phyloP scores from a whole-genome alignment of 2,113 vertebrate species.

The Apodemus speciosus region DNA sequence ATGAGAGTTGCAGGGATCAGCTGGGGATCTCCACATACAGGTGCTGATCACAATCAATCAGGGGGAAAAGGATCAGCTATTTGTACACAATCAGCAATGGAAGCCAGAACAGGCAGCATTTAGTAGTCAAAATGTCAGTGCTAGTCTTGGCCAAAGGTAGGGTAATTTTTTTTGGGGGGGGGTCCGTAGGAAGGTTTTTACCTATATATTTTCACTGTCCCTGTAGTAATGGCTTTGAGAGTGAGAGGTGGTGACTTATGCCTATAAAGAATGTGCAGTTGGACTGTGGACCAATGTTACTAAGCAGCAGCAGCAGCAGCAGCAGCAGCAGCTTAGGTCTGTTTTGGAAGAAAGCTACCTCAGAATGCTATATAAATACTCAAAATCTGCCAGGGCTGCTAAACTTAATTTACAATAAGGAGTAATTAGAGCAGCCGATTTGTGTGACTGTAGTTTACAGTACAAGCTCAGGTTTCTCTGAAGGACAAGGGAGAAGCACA shows the following conservation, averaged over 20 bases:
- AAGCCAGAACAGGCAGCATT: background rate
- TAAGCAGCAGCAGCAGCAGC: background rate
- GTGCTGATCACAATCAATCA: background rate
- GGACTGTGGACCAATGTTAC: background rate
- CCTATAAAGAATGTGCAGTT: background rate
- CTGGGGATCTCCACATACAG: background rate
- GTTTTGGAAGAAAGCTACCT: background rate
- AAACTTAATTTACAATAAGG: background rate
- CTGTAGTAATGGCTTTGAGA: background rate
- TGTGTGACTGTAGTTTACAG: background rate
- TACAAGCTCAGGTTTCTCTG: too few relatives aligned
- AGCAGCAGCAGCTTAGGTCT: background rate
- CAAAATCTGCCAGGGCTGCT: background rate
- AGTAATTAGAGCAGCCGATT: background rate
- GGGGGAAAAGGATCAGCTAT: background rate
- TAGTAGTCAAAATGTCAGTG: background rate
- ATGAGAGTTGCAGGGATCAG: background rate
- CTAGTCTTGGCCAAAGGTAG: background rate
- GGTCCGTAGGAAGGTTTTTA: background rate
- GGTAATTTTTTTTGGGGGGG: background rate
- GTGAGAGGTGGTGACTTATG: background rate
- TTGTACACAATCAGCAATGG: background rate
- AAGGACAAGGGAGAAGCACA: background rate
- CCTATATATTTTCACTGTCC: background rate
- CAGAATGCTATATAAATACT: background rate